Conservation (phyloP, 2,797 vertebrate genomes). For the Mus caroli region DNA sequence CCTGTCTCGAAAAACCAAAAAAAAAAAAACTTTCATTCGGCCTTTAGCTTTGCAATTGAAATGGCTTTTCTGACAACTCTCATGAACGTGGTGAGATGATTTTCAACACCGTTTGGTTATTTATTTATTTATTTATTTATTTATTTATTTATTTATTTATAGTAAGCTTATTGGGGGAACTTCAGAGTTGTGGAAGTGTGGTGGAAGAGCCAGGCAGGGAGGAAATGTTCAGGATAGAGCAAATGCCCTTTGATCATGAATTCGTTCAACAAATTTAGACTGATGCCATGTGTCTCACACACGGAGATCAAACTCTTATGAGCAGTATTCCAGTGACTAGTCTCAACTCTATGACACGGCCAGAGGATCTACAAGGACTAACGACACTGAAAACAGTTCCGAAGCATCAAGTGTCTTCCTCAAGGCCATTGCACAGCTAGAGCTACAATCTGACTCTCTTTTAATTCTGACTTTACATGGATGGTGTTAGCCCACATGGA, state of each 20-base stretch:
- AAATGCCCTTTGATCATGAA: constrained; percentile 72
- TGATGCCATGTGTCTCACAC: not conserved
- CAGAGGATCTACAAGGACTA: not conserved
- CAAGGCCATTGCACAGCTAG: not conserved
- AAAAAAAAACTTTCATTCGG: constrained; percentile 76
- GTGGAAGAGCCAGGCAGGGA: constrained; percentile 76
- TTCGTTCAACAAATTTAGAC: not conserved
- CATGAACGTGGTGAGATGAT: constrained; percentile 75
- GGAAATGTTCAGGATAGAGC: constrained; percentile 66
- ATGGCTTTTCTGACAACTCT: constrained; percentile 82
- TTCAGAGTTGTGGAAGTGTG: constrained; percentile 70
- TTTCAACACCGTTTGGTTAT: constrained; percentile 67
- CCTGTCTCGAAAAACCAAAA: no score
- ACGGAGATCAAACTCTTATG: no score
- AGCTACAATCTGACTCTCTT: constrained; percentile 18
- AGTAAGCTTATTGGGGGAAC: constrained; percentile 82
- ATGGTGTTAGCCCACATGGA: not conserved
- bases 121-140: not conserved
- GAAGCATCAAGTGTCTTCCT: constrained; percentile 18
- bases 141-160: not conserved
- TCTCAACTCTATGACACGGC: not conserved
- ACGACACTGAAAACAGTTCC: not conserved
- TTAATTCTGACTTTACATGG: not conserved
- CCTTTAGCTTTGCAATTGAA: constrained; percentile 84
- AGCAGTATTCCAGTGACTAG: not conserved